A percentile compares a stretch with the other conserved stretches of the same genome.
Evolutionary conservation across 2,888 invertebrate genomes (phyloP).

Genomic region (Oithona nana): DNA sequence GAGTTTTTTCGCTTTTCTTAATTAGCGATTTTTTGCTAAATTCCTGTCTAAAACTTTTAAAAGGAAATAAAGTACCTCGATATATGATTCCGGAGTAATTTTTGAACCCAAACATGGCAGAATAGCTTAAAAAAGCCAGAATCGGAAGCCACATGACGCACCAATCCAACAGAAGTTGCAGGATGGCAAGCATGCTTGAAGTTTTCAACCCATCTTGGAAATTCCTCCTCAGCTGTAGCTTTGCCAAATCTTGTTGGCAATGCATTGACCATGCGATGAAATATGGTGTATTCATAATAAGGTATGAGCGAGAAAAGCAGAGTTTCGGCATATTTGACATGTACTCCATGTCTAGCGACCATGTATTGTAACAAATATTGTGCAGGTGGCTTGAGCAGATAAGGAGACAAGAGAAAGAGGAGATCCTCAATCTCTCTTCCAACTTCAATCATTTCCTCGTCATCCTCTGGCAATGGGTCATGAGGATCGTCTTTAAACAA

Average conservation of each 20-base stretch:
- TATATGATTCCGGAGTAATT: not conserved
- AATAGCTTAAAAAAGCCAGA: constrained; percentile 12
- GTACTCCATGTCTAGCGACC: constrained; percentile 2
- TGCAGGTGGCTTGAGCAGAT: not conserved
- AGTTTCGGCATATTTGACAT: constrained; percentile 7
- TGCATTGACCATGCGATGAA: not conserved
- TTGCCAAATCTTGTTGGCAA: not conserved
- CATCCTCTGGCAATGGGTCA: not conserved
- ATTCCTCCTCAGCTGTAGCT: not conserved
- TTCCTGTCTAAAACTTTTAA: too few relatives aligned
- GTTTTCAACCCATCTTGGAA: constrained; percentile 4
- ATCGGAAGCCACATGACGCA: constrained; percentile 4
- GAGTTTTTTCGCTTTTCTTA: too few relatives aligned
- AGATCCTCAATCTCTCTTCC: not conserved
- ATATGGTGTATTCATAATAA: constrained; percentile 13
- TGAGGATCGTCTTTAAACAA: not conserved
- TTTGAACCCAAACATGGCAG: not conserved
- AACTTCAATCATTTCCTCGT: not conserved
- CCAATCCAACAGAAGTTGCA: not conserved
- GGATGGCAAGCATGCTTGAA: constrained; percentile 6
- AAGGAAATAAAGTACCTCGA: too few relatives aligned
- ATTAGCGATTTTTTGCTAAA: too few relatives aligned
- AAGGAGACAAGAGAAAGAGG: constrained; percentile 1
- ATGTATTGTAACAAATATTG: constrained; percentile 15
- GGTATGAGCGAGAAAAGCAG: constrained; percentile 6